Base-by-base conservation (phyloP, 2,113 vertebrate genomes). In the Callorhinus ursinus region DNA sequence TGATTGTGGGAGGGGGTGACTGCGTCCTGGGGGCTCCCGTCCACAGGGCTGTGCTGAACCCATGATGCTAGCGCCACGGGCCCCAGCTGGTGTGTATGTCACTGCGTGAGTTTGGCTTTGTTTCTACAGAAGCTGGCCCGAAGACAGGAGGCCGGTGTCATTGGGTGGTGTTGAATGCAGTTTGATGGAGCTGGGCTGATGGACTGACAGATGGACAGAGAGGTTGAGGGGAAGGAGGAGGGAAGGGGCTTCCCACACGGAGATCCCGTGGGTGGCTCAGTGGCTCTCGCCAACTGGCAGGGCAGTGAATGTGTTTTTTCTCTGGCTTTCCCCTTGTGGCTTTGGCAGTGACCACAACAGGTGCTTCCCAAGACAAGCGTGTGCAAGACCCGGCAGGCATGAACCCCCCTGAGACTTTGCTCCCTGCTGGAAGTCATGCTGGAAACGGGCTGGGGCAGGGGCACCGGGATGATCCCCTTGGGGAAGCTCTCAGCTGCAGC, bases 51-150 rank as follows among this genome's bases (percentile, higher is more conserved):
- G 10, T 6, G 1, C 12, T 1, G 22, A 19, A 14, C 26, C 51
- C 0, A 0, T 33, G 80, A 77, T 19, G 49, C 14, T 16, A 4
- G 4, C 10, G 4, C 3, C 13, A 9, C 53, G 33, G 7, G 26
- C 26, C 51, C 55, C 2, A 14, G 0, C 21, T 6, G 4, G 28
- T 4, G 39, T 24, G 5, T 69, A 57, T 53, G n/a, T 49, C 26
- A 2, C 28, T 42, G n/a, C 46, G 42, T 57, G 53, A 69, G 31
- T n/a, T 49, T 21, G 39, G 22, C 3, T 55, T 28, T 5, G 3
- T 19, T 57, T 88, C 36, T 16, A 39, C 31, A 42, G 49, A 61
- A 28, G 74, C 21, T 15, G 4, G 33, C 11, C 2, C 4, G 21
- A 1, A 24, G 72, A 53, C 26, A 22, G 82, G 49, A 86, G 79